Conservation (phyloP, 2,113 vertebrate species). For the Scytalopus superciliaris region DNA sequence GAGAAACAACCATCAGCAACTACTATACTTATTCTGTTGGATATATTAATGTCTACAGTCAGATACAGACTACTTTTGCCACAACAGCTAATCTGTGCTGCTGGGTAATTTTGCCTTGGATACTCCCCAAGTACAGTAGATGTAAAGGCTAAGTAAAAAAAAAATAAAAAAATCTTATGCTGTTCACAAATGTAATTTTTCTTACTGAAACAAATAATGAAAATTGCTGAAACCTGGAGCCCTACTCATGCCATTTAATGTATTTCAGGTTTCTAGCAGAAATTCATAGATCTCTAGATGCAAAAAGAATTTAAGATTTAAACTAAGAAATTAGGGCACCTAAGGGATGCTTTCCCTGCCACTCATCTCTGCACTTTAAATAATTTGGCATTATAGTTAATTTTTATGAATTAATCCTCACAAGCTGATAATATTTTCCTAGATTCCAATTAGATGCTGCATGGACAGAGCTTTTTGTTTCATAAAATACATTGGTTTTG, state of each 20-base stretch:
- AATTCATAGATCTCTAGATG: background rate
- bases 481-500: background rate
- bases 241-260: background rate
- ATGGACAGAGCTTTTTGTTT: background rate
- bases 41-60: background rate
- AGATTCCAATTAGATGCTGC: background rate
- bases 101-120: background rate
- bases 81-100: background rate
- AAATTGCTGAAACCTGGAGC: background rate
- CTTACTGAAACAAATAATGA: background rate
- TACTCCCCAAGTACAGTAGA: background rate
- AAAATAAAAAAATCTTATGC: background rate
- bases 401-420: background rate
- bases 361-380: background rate
- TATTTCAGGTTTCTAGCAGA: background rate
- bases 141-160: background rate
- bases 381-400: rapidly evolving
- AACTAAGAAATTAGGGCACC: background rate
- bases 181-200: background rate
- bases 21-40: rapidly evolving
- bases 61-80: background rate
- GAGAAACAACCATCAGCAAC: background rate
- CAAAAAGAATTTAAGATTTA: background rate
- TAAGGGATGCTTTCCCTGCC: background rate
- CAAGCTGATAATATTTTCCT: background rate